These are phyloP conservation scores for Oryctolagus cuniculus DNA, from an alignment of 2,113 vertebrate genomes.

Conservation along the genomic window mOryCun1.1 NC_091436.1:105402501-105403000, in stretches of 20 bases:
- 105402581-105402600: too few species aligned
- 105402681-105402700: background rate
- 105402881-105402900: background rate
- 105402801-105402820: background rate
- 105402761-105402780: background rate
- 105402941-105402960: background rate
- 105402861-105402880: background rate
- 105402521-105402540: too few species aligned
- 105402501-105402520: too few species aligned
- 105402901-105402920: background rate
- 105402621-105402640: too few species aligned
- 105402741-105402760: too few species aligned
- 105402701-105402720: background rate
- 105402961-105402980: background rate
- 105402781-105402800: background rate
- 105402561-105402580: too few species aligned
- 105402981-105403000: background rate
- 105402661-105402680: background rate
- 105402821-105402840: background rate
- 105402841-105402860: background rate
- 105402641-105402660: rapidly evolving
- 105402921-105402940: background rate
- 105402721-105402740: background rate
- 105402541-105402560: too few species aligned
- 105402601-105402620: too few species aligned